Evolutionary conservation across 2,888 invertebrate genomes (phyloP).

Genomic region (Gordius sp.): DNA sequence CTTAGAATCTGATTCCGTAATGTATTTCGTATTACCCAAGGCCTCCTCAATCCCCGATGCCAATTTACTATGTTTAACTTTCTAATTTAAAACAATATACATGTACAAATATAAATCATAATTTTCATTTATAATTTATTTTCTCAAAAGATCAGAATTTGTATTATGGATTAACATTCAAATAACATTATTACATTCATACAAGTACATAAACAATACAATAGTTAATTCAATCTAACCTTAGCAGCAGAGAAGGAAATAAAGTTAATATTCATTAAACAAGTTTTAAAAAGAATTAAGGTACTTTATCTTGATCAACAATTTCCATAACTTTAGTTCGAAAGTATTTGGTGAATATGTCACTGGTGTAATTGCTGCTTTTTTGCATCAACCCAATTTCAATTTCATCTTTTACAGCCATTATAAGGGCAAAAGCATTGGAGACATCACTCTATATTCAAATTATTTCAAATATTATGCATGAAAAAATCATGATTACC

Average conservation of each 20-base stretch:
- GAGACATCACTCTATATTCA: slow-evolving; percentile 42
- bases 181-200: too few relatives aligned
- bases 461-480: slow-evolving; percentile 14
- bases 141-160: too few relatives aligned
- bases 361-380: slow-evolving; percentile 67
- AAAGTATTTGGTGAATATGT: slow-evolving; percentile 78
- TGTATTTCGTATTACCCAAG: slow-evolving; percentile 76
- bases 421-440: slow-evolving; percentile 51
- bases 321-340: slow-evolving; percentile 94
- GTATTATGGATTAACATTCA: too few relatives aligned
- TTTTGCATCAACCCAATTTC: slow-evolving; percentile 67
- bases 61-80: slow-evolving; percentile 76
- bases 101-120: too few relatives aligned
- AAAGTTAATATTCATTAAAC: too few relatives aligned
- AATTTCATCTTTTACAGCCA: slow-evolving; percentile 74
- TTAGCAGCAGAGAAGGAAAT: too few relatives aligned
- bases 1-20: slow-evolving; percentile 56
- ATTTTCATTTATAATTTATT: too few relatives aligned
- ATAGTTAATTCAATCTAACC: too few relatives aligned
- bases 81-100: too few relatives aligned
- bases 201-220: too few relatives aligned
- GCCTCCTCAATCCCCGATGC: slow-evolving; percentile 79
- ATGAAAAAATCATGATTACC: slow-evolving; percentile 27
- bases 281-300: slow-evolving; percentile 15
- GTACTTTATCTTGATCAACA: slow-evolving; percentile 61